Conservation (phyloP, 2,888 invertebrate genomes). For the Salticus scenicus region DNA sequence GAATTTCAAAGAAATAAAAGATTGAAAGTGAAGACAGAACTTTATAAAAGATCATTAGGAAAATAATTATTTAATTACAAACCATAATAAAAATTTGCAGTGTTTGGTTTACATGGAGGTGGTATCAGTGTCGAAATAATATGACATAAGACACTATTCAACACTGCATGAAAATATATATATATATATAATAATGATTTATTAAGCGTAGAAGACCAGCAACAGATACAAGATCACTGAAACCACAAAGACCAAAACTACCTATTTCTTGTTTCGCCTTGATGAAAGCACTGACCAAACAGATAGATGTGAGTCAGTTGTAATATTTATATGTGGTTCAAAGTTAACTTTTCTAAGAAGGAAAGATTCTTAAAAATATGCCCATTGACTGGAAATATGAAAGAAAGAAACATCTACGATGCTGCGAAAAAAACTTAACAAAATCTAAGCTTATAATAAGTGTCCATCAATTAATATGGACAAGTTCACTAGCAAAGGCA, state of each 20-base stretch:
- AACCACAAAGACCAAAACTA: background rate
- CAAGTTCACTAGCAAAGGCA: background rate
- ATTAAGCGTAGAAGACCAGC: too few species aligned
- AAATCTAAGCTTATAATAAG: background rate
- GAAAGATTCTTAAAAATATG: too few species aligned
- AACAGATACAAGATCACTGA: too few species aligned
- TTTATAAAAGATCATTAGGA: slow-evolving; percentile 24
- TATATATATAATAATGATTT: background rate
- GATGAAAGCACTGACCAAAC: slow-evolving; percentile 20
- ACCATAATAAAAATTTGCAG: slow-evolving; percentile 16
- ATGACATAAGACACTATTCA: background rate
- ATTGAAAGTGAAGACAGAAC: slow-evolving; percentile 10
- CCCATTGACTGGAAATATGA: background rate
- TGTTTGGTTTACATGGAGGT: slow-evolving; percentile 9
- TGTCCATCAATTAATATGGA: background rate
- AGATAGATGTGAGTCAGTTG: slow-evolving; percentile 28
- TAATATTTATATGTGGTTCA: slow-evolving; percentile 14
- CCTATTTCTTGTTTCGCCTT: slow-evolving; percentile 27
- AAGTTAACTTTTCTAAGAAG: background rate
- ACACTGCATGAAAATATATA: background rate
- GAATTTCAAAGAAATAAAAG: slow-evolving; percentile 11
- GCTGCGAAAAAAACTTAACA: background rate
- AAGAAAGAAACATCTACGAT: background rate
- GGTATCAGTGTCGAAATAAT: background rate
- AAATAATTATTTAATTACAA: slow-evolving; percentile 22